These are phyloP conservation scores for Latrodectus geometricus DNA, from an alignment of 1,140 invertebrate genomes.

Conservation along the genomic window DNA sequence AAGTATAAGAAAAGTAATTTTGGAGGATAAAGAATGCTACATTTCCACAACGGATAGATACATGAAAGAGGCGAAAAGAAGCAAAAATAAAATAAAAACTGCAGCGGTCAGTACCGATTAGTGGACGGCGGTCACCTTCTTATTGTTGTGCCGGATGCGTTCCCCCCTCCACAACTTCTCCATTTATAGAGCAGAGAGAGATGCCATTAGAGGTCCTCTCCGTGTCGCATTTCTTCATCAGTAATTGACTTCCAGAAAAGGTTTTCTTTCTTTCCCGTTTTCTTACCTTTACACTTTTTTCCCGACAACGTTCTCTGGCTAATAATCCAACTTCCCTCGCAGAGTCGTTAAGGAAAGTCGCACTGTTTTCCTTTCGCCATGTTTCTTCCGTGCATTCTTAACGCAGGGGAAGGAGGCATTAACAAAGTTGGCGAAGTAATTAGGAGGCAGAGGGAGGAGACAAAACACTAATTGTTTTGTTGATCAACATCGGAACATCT, in stretches of 20 bases:
- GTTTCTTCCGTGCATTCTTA: neutral
- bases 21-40: constrained; percentile 18
- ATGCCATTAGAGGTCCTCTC: constrained; percentile 37
- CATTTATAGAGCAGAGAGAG: constrained; percentile 16
- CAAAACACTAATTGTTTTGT: constrained; percentile 39
- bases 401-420: neutral
- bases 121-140: constrained; percentile 36
- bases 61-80: constrained; percentile 8
- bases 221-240: constrained; percentile 35
- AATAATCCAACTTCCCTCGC: constrained; percentile 38
- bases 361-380: constrained; percentile 40
- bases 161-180: neutral
- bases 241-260: constrained; percentile 47
- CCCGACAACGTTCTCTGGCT: constrained; percentile 9
- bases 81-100: constrained; percentile 23
- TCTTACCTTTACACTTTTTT: constrained; percentile 14
- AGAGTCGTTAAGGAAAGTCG: constrained; percentile 53
- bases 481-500: constrained; percentile 39
- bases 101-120: constrained; percentile 52
- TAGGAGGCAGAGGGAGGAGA: neutral
- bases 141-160: constrained; percentile 22
- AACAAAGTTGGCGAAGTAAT: constrained; percentile 43
- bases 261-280: neutral
- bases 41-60: constrained; percentile 15
- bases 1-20: constrained; percentile 34